These are phyloP conservation scores for Sebastes cheni DNA, from an alignment of 2,797 vertebrate species.

Conservation along the genomic window DNA sequence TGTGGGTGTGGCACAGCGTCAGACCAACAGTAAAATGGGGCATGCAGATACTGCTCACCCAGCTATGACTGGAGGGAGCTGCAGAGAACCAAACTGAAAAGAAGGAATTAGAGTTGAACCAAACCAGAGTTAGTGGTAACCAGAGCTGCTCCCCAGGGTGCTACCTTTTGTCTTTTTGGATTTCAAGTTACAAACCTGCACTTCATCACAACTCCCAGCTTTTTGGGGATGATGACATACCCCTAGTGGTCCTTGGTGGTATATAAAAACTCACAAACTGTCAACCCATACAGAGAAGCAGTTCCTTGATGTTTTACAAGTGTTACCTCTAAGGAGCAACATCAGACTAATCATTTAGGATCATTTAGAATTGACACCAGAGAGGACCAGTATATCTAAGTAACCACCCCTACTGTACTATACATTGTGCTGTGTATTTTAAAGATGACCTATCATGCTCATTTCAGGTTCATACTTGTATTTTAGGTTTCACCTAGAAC, in stretches of 20 bases:
- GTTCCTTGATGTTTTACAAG: background rate
- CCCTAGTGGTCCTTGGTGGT: background rate
- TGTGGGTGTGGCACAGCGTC: conserved; percentile 41
- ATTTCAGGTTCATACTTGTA: background rate
- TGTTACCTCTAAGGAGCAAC: background rate
- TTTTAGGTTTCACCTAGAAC: background rate
- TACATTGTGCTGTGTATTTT: background rate
- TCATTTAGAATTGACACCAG: background rate
- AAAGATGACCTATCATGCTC: too few relatives aligned
- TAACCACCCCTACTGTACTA: background rate
- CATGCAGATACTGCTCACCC: conserved; percentile 12
- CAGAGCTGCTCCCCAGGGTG: conserved; percentile 32
- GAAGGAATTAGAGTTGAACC: conserved; percentile 8
- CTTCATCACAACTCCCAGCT: background rate
- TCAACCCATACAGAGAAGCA: background rate
- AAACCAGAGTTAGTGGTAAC: conserved; percentile 22
- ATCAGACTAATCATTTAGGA: background rate
- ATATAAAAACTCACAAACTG: background rate
- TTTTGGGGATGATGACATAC: background rate
- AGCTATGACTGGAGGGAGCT: background rate
- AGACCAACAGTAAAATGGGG: conserved; percentile 25
- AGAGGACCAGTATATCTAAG: background rate
- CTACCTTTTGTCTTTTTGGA: conserved; percentile 16
- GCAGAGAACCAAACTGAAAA: conserved; percentile 15
- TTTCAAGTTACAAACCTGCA: conserved; percentile 18